Conservation (phyloP, 2,888 invertebrate genomes). For the Uropetala carovei region DNA sequence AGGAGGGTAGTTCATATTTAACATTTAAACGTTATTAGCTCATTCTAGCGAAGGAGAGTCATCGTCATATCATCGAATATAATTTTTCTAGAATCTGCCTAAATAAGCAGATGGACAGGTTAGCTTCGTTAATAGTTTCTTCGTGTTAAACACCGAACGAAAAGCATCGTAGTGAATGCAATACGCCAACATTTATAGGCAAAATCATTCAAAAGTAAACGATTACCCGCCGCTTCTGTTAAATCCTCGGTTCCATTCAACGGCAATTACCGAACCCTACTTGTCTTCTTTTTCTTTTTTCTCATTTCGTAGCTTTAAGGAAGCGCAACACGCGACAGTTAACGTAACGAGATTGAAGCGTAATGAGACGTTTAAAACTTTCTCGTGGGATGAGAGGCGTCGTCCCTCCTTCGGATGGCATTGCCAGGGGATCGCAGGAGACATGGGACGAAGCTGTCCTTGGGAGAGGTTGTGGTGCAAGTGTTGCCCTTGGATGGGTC, state of each 20-base stretch:
- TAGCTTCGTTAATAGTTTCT: too few relatives aligned
- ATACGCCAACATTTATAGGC: too few relatives aligned
- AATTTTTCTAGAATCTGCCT: too few relatives aligned
- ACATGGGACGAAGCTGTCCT: constrained; percentile 7
- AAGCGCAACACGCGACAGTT: neutral
- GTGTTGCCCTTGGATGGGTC: neutral
- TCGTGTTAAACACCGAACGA: too few relatives aligned
- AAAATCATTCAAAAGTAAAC: too few relatives aligned
- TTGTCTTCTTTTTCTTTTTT: neutral
- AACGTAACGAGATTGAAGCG: neutral
- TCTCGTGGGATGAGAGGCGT: neutral
- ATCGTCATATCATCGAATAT: too few relatives aligned
- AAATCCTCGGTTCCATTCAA: neutral
- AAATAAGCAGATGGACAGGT: too few relatives aligned
- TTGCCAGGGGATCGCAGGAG: neutral
- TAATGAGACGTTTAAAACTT: constrained; percentile 14
- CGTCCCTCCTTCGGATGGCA: neutral
- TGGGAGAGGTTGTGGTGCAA: constrained; percentile 13
- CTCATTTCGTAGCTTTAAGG: neutral
- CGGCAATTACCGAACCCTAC: too few relatives aligned
- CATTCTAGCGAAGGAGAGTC: too few relatives aligned
- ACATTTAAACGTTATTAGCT: too few relatives aligned
- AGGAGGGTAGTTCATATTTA: too few relatives aligned
- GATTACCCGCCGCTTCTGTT: neutral
- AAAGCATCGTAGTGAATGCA: too few relatives aligned